Evolutionary conservation across 2,888 invertebrate genomes (phyloP).

Genomic region (Catocala fraxini): DNA sequence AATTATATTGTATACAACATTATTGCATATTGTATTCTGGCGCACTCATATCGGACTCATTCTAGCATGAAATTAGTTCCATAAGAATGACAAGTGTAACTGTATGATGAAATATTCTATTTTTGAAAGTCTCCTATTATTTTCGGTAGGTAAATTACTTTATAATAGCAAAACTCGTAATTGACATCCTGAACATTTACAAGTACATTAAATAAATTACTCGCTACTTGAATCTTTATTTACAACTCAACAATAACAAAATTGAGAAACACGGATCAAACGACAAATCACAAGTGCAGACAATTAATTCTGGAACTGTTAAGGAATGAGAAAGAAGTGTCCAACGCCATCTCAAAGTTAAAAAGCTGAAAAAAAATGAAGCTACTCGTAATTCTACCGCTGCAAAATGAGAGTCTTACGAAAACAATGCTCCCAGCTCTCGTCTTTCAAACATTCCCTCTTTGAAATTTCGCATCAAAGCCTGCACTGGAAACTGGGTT

Average conservation of each 20-base stretch:
- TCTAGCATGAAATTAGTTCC: too few species aligned
- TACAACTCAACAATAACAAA: constrained; percentile 2
- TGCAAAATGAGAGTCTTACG: constrained; percentile 63
- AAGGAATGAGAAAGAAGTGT: constrained; percentile 33
- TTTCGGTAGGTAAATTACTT: too few species aligned
- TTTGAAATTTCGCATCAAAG: constrained; percentile 67
- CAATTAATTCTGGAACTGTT: constrained; percentile 28
- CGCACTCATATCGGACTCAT: too few species aligned
- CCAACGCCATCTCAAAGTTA: constrained; percentile 50
- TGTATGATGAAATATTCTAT: too few species aligned
- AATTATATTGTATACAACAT: too few species aligned
- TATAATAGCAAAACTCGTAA: too few species aligned
- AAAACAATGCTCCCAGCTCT: constrained; percentile 62
- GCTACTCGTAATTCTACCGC: constrained; percentile 55
- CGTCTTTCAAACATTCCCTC: constrained; percentile 62
- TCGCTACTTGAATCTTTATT: too few species aligned
- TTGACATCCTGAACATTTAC: too few species aligned
- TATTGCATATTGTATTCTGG: too few species aligned
- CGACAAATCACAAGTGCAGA: constrained; percentile 9
- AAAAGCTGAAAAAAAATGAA: constrained; percentile 60
- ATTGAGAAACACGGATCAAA: constrained; percentile 11
- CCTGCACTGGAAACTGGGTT: constrained; percentile 58
- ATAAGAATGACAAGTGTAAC: too few species aligned
- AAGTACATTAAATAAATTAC: too few species aligned
- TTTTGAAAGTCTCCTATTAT: too few species aligned